Evolutionary conservation across 2,888 invertebrate species (phyloP).

Genomic region (Heliothis peltigera): DNA sequence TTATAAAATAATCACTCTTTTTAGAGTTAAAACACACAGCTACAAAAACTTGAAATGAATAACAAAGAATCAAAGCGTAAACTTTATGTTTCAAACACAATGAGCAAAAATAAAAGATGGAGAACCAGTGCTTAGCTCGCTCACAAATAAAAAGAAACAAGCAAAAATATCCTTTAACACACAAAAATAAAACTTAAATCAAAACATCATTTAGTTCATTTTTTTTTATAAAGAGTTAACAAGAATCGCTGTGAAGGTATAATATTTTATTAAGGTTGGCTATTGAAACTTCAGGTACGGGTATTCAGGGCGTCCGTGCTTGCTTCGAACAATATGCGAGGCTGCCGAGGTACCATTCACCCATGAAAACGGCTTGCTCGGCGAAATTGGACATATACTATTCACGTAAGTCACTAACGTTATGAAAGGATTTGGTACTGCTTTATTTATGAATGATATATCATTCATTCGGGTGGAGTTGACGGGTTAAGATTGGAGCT

Average conservation of each 20-base stretch:
- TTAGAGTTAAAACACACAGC: constrained; percentile 1
- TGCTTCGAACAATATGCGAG: constrained; percentile 94
- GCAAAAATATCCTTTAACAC: constrained; percentile 8
- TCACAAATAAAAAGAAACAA: constrained; percentile 21
- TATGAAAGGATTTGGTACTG: constrained; percentile 58
- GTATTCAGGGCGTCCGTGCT: constrained; percentile 92
- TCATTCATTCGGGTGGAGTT: constrained; percentile 54
- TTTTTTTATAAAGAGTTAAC: constrained; percentile 60
- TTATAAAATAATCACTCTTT: constrained; percentile 15
- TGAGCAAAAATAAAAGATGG: constrained; percentile 30
- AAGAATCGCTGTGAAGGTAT: constrained; percentile 63
- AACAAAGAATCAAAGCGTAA: constrained; percentile 23
- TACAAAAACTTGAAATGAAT: constrained; percentile 7
- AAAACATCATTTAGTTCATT: constrained; percentile 51
- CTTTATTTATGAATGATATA: constrained; percentile 61
- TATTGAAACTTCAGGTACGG: constrained; percentile 88
- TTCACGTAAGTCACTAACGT: constrained; percentile 91
- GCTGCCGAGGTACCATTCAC: constrained; percentile 92
- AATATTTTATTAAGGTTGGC: constrained; percentile 68
- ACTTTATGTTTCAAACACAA: constrained; percentile 32
- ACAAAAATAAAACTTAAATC: constrained; percentile 32
- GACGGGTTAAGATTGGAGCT: constrained; percentile 52
- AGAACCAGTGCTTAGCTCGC: constrained; percentile 14
- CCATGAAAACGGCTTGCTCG: constrained; percentile 92
- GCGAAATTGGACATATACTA: constrained; percentile 93